Conservation (phyloP, 2,797 vertebrate species). For the Otolemur crassicaudatus region DNA sequence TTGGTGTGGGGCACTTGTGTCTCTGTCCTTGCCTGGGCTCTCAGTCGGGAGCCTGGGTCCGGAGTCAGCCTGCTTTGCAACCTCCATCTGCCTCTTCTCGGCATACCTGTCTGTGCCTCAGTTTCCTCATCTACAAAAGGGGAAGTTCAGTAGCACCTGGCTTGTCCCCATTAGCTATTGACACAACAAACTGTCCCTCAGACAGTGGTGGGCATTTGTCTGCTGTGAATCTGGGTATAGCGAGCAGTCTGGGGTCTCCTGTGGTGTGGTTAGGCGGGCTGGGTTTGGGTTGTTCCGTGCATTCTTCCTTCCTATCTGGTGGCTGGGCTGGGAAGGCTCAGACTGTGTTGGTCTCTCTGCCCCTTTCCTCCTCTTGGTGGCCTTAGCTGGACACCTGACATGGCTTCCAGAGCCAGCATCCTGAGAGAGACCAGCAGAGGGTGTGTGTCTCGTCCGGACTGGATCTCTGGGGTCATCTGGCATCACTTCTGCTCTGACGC, state of each 20-base stretch:
- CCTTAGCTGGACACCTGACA: not conserved
- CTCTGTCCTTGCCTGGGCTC: accelerated
- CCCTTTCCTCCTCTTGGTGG: accelerated
- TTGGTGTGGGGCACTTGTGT: accelerated
- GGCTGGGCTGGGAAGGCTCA: not conserved
- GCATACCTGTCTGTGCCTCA: not conserved
- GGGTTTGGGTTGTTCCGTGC: not conserved
- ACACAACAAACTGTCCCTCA: not conserved
- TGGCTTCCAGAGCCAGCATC: not conserved
- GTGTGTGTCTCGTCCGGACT: not conserved
- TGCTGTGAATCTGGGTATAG: accelerated
- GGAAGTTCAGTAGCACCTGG: accelerated
- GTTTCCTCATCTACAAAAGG: not conserved
- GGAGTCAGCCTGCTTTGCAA: not conserved
- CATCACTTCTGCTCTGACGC: not conserved
- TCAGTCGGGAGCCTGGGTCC: accelerated
- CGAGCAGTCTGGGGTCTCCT: accelerated
- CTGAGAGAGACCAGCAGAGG: not conserved
- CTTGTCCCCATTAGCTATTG: accelerated
- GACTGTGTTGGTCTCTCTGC: no score
- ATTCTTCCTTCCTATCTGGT: not conserved
- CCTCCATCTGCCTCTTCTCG: not conserved
- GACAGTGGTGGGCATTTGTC: accelerated
- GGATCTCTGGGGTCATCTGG: accelerated
- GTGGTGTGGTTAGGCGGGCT: not conserved